A percentile compares a stretch with the other conserved stretches of the same genome.
Conservation (phyloP, 2,113 vertebrate species). For the Ornithorhynchus anatinus region DNA sequence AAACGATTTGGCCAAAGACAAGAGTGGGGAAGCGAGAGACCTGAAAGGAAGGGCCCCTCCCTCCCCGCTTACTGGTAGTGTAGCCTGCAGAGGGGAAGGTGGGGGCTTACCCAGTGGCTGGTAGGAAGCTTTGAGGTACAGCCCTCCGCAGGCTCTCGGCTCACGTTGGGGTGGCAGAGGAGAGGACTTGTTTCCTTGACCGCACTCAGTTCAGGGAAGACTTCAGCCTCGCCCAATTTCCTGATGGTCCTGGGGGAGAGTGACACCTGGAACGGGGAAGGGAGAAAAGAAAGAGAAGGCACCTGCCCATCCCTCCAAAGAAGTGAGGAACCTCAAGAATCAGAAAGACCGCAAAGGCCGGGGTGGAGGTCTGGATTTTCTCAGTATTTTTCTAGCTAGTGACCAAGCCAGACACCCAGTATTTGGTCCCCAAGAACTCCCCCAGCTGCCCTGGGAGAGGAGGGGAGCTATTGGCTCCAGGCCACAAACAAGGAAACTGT, state of each 20-base stretch:
- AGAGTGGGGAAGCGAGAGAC: background rate
- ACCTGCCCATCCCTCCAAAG: too few species aligned
- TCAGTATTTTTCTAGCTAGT: too few species aligned
- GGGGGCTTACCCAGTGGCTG: background rate
- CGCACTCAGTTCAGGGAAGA: slow-evolving; percentile 30
- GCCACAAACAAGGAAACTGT: too few species aligned
- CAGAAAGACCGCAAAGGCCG: background rate
- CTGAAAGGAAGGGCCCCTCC: background rate
- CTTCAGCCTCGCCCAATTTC: slow-evolving; percentile 49
- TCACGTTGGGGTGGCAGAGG: background rate
- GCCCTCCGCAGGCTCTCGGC: background rate
- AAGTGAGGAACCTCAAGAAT: background rate
- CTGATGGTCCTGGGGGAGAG: background rate
- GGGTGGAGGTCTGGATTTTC: fast-evolving
- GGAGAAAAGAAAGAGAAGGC: background rate
- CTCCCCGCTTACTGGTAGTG: too few species aligned
- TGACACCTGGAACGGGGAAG: background rate
- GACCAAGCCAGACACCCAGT: background rate
- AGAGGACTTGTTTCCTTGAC: slow-evolving; percentile 55
- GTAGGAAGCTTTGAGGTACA: background rate
- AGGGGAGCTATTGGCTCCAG: too few species aligned
- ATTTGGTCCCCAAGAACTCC: fast-evolving
- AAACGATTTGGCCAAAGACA: background rate
- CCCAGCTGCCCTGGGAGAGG: too few species aligned
- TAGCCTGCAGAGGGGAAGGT: too few species aligned